Conservation (phyloP, 2,113 vertebrate species). For the Gobius niger region DNA sequence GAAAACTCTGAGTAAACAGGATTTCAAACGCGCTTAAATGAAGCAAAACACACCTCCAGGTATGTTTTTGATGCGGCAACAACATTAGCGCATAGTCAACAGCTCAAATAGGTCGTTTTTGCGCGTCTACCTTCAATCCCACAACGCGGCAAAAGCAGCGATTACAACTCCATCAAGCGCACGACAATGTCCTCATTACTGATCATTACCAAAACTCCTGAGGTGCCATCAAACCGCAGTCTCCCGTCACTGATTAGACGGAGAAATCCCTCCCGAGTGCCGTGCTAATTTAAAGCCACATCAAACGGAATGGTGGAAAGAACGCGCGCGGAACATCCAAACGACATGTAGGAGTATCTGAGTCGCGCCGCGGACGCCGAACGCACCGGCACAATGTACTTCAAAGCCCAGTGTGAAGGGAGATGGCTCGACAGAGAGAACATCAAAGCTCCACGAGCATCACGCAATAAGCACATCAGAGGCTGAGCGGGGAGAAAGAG, state of each 20-base stretch:
- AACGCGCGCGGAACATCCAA: slow-evolving; percentile 24
- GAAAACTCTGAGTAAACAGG: too few relatives aligned
- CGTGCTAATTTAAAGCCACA: slow-evolving; percentile 51
- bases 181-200: neutral
- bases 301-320: slow-evolving; percentile 60
- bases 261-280: slow-evolving; percentile 11
- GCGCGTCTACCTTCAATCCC: too few relatives aligned
- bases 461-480: slow-evolving; percentile 64
- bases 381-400: slow-evolving; percentile 45
- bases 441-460: slow-evolving; percentile 65
- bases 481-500: slow-evolving; percentile 5
- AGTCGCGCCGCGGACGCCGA: slow-evolving; percentile 54
- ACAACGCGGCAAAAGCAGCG: too few relatives aligned
- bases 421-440: slow-evolving; percentile 52
- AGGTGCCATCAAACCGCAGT: neutral
- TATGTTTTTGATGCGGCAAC: too few relatives aligned
- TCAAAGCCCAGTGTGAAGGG: slow-evolving; percentile 61
- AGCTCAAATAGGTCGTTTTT: too few relatives aligned
- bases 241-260: neutral
- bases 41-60: too few relatives aligned
- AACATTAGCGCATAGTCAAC: too few relatives aligned
- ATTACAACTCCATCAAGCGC: too few relatives aligned
- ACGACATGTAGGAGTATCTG: slow-evolving; percentile 36
- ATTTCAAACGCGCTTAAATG: too few relatives aligned
- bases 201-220: neutral